Evolutionary conservation across 2,888 invertebrate species (phyloP), one percentile per base, ranked within the genome.

Genomic region (Sinelater perroti): DNA sequence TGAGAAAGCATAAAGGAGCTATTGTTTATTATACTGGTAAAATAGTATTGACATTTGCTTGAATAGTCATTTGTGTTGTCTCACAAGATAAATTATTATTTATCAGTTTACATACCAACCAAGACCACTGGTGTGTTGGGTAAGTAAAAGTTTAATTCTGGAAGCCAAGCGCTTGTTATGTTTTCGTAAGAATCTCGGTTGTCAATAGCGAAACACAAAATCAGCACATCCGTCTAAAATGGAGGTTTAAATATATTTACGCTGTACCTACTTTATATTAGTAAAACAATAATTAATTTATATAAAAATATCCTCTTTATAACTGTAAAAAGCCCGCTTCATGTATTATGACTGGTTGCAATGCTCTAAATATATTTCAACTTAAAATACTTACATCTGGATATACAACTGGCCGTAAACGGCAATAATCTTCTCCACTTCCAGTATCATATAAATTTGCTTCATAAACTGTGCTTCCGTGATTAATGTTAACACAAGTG

Each of bases 191-290:
- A 93, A 63, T 90, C 86, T 60, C 86, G 89, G 70, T 87, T 87
- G 64, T 93, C 87, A 62, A 95, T 88, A 20, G 93, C 91, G 79
- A 90, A 95, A 79, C 95, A 95, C 49, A 95, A 82, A 60, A 95
- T 82, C 78, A 95, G 94, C 72, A 93, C 94, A 73, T 91, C 87
- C 45, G 94, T 94, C 94, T 93, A 82, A 46, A 85, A 60, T 36
- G 2, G 2, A 36, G 10, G 14, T 5, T 30, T n/a, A n/a, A n/a
- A n/a, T n/a, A n/a, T n/a, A n/a, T n/a, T n/a, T n/a, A n/a, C n/a
- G n/a, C n/a, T n/a, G n/a, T n/a, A n/a, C n/a, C n/a, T n/a, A n/a
- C n/a, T n/a, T n/a, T n/a, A n/a, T n/a, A n/a, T n/a, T n/a, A n/a
- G n/a, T n/a, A n/a, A n/a, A n/a, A n/a, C n/a, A n/a, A n/a, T n/a